Evolutionary conservation across 2,797 vertebrate species (phyloP).

Genomic region (Darevskia nairensis): DNA sequence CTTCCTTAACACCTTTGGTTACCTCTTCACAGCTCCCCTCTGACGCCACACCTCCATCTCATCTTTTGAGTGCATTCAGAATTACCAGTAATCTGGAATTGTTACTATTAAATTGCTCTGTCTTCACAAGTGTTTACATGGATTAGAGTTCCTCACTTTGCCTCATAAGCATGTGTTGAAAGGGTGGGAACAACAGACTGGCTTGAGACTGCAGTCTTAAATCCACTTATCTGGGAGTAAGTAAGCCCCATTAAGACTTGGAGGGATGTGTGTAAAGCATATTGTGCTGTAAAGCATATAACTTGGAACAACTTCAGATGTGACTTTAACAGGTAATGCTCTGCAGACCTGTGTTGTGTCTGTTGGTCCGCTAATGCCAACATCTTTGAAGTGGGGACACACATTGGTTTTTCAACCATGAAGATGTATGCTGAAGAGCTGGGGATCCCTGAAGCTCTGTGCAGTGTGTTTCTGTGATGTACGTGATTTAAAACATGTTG

Average conservation of each 20-base stretch:
- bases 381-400: neutral
- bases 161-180: neutral
- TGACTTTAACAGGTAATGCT: neutral
- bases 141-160: neutral
- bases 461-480: neutral
- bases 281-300: neutral
- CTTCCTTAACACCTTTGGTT: neutral
- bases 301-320: neutral
- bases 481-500: neutral
- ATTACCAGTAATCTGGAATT: neutral
- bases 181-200: neutral
- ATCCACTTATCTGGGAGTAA: neutral
- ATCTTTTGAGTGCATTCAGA: neutral
- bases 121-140: neutral
- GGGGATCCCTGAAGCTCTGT: neutral
- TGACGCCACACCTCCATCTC: no score
- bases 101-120: neutral
- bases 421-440: neutral
- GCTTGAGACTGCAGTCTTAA: neutral
- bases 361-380: no score
- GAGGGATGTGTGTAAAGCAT: no score
- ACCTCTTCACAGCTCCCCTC: neutral
- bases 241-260: neutral
- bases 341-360: neutral
- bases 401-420: neutral